A percentile compares a stretch with the other conserved stretches of the same genome.
Conservation (phyloP, 1,140 invertebrate species). For the Pogonomyrmex barbatus region DNA sequence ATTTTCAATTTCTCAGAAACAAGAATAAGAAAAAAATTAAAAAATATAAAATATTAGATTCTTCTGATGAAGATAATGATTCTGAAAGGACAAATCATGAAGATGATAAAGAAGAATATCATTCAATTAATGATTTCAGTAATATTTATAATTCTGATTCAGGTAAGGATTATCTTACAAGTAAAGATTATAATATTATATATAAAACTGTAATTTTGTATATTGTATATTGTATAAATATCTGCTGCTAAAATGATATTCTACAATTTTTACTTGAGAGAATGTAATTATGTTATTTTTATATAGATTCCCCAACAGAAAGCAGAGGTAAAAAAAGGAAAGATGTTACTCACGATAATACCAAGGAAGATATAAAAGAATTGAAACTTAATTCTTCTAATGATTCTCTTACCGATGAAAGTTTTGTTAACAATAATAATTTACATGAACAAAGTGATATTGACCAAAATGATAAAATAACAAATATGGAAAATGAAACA, state of each 20-base stretch:
- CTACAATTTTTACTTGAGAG: neutral
- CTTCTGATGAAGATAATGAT: neutral
- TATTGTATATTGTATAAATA: neutral
- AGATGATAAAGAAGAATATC: neutral
- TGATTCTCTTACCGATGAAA: neutral
- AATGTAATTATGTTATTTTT: neutral
- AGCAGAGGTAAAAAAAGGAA: constrained; percentile 28
- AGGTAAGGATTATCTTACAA: neutral
- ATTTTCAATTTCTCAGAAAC: neutral
- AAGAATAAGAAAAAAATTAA: neutral
- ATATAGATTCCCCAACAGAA: constrained; percentile 28
- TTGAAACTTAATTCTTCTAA: constrained; percentile 7
- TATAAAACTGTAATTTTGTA: neutral
- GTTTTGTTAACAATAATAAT: neutral
- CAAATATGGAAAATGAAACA: neutral
- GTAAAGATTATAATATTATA: neutral
- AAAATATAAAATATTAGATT: neutral
- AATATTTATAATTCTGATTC: neutral
- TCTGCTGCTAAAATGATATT: constrained; percentile 4
- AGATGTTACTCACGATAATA: constrained; percentile 41
- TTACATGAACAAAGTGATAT: neutral
- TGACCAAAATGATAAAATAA: neutral
- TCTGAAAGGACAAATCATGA: neutral
- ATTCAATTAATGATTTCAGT: neutral
- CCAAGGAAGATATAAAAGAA: constrained; percentile 51